Base-by-base conservation (phyloP, 2,113 vertebrate species). In the Mormyrus lacerda region DNA sequence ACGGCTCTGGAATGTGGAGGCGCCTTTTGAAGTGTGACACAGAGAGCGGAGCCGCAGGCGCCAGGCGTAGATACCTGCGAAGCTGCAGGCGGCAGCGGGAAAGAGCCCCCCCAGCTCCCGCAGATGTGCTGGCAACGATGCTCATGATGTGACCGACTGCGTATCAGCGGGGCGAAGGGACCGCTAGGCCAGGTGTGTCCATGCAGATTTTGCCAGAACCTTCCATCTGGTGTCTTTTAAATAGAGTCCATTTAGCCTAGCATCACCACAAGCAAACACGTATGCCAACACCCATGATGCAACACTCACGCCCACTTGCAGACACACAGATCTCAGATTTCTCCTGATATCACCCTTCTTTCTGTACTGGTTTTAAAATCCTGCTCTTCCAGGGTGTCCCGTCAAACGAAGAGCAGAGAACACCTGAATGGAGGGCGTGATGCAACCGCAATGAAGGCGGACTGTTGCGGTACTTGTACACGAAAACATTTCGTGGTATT, bases 21-120 rank as follows among this genome's bases (percentile, higher is more conserved):
- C 92, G 92, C 94, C 94, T 93, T 97, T 97, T 96, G 96, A 97
- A 96, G 95, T 96, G 90, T 69, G 50, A 92, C 93, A 92, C 88
- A 93, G 89, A 95, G 93, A 94, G 95, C 93, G 94, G 94, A 94
- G 95, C 96, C 95, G 93, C 94, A 94, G 97, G 95, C 95, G 92
- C 93, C 93, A 93, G 93, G 90, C 92, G 93, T 93, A 94, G 93
- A 91, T 93, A 92, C 92, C 95, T 69, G 93, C 96, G 96, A 97
- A 96, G 97, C 94, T 91, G 73, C 45, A 93, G 92, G 95, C 93
- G 95, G 95, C 96, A 95, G 93, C 94, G 93, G 94, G 95, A 94
- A n/a, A 31, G 61, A 65, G 61, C 58, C 24, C 58, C n/a, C n/a
- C n/a, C 61, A 65, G 61, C 61, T 65, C 61, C 61, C 61, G 27